These are phyloP conservation scores for Stylophora pistillata DNA, from an alignment of 64 coral and sea anemone genomes.

Conservation along the genomic window DNA sequence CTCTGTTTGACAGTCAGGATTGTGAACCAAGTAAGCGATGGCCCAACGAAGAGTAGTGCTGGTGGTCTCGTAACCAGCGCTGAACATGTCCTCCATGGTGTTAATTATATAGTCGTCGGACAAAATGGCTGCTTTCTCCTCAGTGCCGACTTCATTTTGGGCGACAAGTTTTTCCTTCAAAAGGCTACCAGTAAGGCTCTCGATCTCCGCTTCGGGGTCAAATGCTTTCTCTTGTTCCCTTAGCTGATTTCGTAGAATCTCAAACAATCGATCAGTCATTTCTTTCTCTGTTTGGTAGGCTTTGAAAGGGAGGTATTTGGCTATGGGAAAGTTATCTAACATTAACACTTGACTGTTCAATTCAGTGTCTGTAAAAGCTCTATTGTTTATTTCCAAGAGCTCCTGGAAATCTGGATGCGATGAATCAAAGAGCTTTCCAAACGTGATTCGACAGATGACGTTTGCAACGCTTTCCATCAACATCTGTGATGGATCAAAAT, in stretches of 20 bases:
- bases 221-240: slow-evolving; percentile 7
- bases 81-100: slow-evolving; percentile 59
- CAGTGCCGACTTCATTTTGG: slow-evolving; percentile 24
- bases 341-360: not conserved
- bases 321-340: slow-evolving; percentile 58
- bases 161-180: slow-evolving; percentile 26
- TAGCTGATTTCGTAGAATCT: slow-evolving; percentile 28
- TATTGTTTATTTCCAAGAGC: not conserved
- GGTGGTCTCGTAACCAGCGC: slow-evolving; percentile 68
- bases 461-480: slow-evolving; percentile 59
- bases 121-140: slow-evolving; percentile 26
- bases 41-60: slow-evolving; percentile 57
- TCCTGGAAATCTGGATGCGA: slow-evolving; percentile 41
- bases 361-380: slow-evolving; percentile 15
- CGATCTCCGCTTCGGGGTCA: not conserved
- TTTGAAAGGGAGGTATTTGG: slow-evolving; percentile 66
- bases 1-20: slow-evolving; percentile 50
- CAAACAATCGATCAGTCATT: slow-evolving; percentile 15
- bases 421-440: slow-evolving; percentile 64
- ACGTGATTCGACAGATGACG: slow-evolving; percentile 63
- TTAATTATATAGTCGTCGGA: slow-evolving; percentile 61
- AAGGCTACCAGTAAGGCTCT: slow-evolving; percentile 23
- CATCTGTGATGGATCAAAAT: slow-evolving; percentile 41
- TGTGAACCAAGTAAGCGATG: slow-evolving; percentile 61
- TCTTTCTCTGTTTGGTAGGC: slow-evolving; percentile 1